Conservation (phyloP, 2,797 vertebrate species). For the Phalloptychus januarius region DNA sequence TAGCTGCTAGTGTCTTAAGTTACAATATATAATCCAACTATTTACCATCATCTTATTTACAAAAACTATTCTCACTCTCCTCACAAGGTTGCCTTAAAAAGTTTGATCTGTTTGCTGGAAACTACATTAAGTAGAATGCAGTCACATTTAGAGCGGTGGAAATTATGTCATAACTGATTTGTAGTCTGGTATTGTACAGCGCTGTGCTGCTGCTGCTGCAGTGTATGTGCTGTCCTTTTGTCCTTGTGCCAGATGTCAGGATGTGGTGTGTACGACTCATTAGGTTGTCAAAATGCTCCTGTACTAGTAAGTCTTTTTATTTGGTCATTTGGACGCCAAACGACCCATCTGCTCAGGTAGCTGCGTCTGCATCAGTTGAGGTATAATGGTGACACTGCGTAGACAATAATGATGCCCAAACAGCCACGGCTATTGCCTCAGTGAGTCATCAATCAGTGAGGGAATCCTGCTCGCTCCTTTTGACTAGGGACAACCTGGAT, state of each 20-base stretch:
- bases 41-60: neutral
- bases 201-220: slow-evolving; percentile 44
- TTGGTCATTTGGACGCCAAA: slow-evolving; percentile 32
- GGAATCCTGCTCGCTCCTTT: slow-evolving; percentile 66
- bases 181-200: slow-evolving; percentile 49
- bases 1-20: too few relatives aligned
- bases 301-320: slow-evolving; percentile 34
- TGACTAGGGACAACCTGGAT: slow-evolving; percentile 73
- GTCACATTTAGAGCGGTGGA: slow-evolving; percentile 11
- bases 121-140: neutral
- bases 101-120: neutral
- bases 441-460: slow-evolving; percentile 72
- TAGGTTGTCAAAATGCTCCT: slow-evolving; percentile 49
- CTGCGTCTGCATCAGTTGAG: slow-evolving; percentile 31
- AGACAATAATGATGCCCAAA: slow-evolving; percentile 65
- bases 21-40: neutral
- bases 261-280: slow-evolving; percentile 51
- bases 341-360: slow-evolving; percentile 27
- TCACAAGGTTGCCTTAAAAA: neutral
- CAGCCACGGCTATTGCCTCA: slow-evolving; percentile 50
- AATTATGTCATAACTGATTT: slow-evolving; percentile 49
- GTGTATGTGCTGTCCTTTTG: slow-evolving; percentile 57
- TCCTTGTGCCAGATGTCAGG: slow-evolving; percentile 70
- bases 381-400: slow-evolving; percentile 43
- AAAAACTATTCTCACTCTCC: neutral